Conservation (phyloP, 1,140 invertebrate genomes). For the Drosophila quadrilineata region DNA sequence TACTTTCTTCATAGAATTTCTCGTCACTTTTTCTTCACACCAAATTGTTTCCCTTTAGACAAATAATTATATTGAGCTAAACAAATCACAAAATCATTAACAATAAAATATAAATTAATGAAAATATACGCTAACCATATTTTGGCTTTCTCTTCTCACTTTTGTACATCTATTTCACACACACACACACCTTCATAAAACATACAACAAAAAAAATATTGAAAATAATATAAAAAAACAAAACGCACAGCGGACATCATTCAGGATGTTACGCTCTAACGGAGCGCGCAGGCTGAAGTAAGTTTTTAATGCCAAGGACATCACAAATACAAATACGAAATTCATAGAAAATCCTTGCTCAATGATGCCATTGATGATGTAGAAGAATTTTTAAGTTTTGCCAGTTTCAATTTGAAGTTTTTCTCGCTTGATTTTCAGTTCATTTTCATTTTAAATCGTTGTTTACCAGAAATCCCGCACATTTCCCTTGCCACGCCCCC, state of each 20-base stretch:
- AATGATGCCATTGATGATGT: constrained; percentile 28
- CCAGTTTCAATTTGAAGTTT: constrained; percentile 37
- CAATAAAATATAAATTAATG: too few species aligned
- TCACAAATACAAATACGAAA: too few species aligned
- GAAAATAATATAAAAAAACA: constrained; percentile 7
- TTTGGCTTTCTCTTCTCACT: constrained; percentile 34
- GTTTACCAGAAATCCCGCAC: constrained; percentile 2
- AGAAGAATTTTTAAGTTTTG: constrained; percentile 41
- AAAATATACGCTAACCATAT: constrained; percentile 43
- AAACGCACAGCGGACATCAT: constrained; percentile 76
- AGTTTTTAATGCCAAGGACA: constrained; percentile 64
- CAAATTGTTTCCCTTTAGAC: too few species aligned
- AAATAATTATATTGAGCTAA: too few species aligned
- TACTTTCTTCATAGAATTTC: too few species aligned
- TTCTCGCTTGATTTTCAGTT: not conserved
- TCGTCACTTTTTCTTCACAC: too few species aligned
- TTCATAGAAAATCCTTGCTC: constrained; percentile 8
- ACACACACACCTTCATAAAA: constrained; percentile 3
- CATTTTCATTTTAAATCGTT: constrained; percentile 35
- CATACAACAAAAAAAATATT: constrained; percentile 10
- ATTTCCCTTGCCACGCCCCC: too few species aligned
- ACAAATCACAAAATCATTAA: too few species aligned
- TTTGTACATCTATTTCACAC: not conserved
- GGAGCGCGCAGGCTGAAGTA: constrained; percentile 80
- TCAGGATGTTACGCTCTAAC: constrained; percentile 82